Evolutionary conservation across 2,797 vertebrate genomes (phyloP), one percentile per base, ranked within the genome.

Genomic region (Orientallactaga sibirica): DNA sequence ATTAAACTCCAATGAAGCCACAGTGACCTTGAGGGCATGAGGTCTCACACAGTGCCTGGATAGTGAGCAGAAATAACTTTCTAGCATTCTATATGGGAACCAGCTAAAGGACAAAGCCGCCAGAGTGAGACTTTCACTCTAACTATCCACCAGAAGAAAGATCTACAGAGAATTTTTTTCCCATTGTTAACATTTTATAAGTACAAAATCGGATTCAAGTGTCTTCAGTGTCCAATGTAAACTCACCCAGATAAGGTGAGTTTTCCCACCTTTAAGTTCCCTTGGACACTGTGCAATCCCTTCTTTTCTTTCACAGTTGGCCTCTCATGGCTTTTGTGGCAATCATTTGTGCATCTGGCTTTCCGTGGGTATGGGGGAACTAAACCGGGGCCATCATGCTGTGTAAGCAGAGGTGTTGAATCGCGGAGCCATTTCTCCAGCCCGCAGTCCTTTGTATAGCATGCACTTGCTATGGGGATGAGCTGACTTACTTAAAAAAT

Each of bases 401-500:
- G 12, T 58, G 55, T 16, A 58, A 58, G 55, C 55, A 14, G 12
- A 2, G 12, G 55, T 16, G 14, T 58, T 58, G 14, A 55, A 55
- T 16, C 4, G 55, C 55, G 0, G 55, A 58, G 16, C 55, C 55
- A 16, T 16, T 16, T 58, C 55, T 12, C 16, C 12, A 16, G 55
- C 14, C 1, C 4, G 55, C 16, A 14, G 71, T 20, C 22, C 22
- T 62, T 24, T 41, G 3, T 4, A 87, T 91, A 90, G 71, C 27
- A 29, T 24, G 14, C 52, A 79, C 29, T 90, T 90, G 70, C 27
- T 82, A 78, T 0, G 18, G 41, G 90, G 94, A 92, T 25, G 2
- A 94, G 96, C 0, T 62, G 83, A 98, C 99, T 99, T 97, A 99
- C 99, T 99, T 99, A 98, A 99, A 99, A 98, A 99, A 99, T 97